Percentiles rank a stretch among this genome's conserved stretches.
These are phyloP conservation scores for Caerostris darwini DNA, from an alignment of 1,140 invertebrate species.

Conservation along the genomic window DNA sequence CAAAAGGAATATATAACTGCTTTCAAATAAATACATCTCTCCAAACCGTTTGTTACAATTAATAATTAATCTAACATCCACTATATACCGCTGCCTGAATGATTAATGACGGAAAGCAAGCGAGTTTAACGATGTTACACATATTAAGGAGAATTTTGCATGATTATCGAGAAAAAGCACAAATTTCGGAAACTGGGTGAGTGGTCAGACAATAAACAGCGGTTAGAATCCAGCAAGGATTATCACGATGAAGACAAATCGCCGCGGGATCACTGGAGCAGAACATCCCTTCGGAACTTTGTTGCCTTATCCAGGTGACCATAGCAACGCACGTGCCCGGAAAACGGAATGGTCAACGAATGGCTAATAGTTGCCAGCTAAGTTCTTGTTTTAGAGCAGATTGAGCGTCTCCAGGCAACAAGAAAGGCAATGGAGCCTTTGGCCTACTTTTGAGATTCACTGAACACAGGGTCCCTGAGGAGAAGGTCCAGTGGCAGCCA, in stretches of 20 bases:
- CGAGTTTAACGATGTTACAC: background rate
- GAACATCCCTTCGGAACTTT: conserved; percentile 64
- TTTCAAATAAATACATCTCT: background rate
- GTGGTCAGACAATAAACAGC: conserved; percentile 43
- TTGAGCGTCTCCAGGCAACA: conserved; percentile 58
- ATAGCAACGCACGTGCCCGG: conserved; percentile 61
- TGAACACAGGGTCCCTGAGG: conserved; percentile 8
- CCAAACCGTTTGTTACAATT: background rate
- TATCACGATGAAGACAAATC: conserved; percentile 63
- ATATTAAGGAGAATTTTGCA: conserved; percentile 7
- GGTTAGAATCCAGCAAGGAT: conserved; percentile 30
- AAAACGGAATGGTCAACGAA: conserved; percentile 24
- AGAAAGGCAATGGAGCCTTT: conserved; percentile 67
- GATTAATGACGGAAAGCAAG: background rate
- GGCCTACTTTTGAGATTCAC: conserved; percentile 52
- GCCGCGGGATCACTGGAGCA: conserved; percentile 46
- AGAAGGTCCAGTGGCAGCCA: conserved; percentile 63
- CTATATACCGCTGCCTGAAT: background rate
- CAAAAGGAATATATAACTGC: background rate
- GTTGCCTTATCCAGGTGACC: conserved; percentile 48
- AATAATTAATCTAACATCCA: background rate
- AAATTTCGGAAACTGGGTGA: conserved; percentile 34
- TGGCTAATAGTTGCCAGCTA: conserved; percentile 1
- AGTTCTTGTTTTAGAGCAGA: conserved; percentile 56
- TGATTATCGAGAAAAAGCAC: background rate